These are phyloP conservation scores for Microctenopoma steveboyesi DNA, from an alignment of 2,797 vertebrate species.

Conservation along the genomic window DNA sequence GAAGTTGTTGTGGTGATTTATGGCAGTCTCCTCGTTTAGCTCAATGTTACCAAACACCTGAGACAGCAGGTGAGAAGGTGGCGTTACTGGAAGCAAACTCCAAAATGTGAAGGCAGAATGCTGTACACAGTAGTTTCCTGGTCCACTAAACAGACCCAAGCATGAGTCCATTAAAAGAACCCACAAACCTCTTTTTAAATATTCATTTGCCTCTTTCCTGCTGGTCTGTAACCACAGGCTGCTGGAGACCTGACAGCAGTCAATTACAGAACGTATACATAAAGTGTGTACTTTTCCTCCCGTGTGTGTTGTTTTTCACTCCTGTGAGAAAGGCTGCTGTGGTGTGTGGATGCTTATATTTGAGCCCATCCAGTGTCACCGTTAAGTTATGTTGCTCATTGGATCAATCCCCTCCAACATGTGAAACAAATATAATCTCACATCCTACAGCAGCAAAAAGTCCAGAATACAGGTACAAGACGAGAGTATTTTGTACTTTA, in stretches of 20 bases:
- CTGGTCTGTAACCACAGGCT: slow-evolving; percentile 15
- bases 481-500: too few relatives aligned
- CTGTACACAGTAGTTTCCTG: not conserved
- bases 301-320: too few relatives aligned
- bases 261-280: slow-evolving; percentile 13
- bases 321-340: too few relatives aligned
- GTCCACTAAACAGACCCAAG: not conserved
- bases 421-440: too few relatives aligned
- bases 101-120: not conserved
- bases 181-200: slow-evolving; percentile 47
- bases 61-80: slow-evolving; percentile 16
- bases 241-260: slow-evolving; percentile 21
- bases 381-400: too few relatives aligned
- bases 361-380: too few relatives aligned
- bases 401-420: too few relatives aligned
- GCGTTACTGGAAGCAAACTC: not conserved
- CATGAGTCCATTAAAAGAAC: slow-evolving; percentile 25
- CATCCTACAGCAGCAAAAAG: too few relatives aligned
- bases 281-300: not conserved
- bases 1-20: slow-evolving; percentile 97
- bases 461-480: too few relatives aligned
- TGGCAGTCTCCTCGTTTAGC: slow-evolving; percentile 88
- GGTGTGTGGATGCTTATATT: too few relatives aligned
- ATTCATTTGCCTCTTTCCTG: slow-evolving; percentile 55
- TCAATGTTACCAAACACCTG: slow-evolving; percentile 98